phyloP scores from a whole-genome alignment of 2,888 invertebrate genomes.

The Stenichneumon culpator region DNA sequence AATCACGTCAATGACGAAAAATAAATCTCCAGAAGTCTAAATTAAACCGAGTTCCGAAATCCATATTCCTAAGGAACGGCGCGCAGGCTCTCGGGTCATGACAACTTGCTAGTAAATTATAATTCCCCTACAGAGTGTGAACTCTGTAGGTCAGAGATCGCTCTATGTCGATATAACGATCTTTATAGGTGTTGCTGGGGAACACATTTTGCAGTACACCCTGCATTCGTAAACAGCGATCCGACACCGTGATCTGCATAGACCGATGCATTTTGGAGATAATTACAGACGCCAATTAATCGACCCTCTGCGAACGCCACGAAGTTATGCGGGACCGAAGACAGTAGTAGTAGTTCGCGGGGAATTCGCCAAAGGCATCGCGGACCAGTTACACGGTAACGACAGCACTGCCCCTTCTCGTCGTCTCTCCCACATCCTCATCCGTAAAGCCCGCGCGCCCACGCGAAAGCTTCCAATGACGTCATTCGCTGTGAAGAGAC shows the following conservation, averaged over 20 bases:
- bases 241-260: not conserved
- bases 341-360: not conserved
- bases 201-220: not conserved
- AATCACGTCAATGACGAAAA: no score
- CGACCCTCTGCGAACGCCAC: no score
- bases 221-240: not conserved
- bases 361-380: not conserved
- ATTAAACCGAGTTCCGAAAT: no score
- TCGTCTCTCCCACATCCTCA: not conserved
- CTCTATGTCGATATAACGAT: not conserved
- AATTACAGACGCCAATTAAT: no score
- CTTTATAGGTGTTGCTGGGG: not conserved
- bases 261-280: not conserved
- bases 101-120: not conserved
- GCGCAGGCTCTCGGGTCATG: not conserved
- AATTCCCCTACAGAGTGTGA: not conserved
- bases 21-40: no score
- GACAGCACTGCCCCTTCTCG: not conserved
- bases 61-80: not conserved
- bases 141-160: no score
- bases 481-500: slow-evolving; percentile 33
- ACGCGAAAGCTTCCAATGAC: slow-evolving; percentile 61
- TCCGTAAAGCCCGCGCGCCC: slow-evolving; percentile 55
- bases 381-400: not conserved
- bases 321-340: not conserved